Conservation (phyloP, 1,140 invertebrate genomes). For the Metaphire vulgaris region DNA sequence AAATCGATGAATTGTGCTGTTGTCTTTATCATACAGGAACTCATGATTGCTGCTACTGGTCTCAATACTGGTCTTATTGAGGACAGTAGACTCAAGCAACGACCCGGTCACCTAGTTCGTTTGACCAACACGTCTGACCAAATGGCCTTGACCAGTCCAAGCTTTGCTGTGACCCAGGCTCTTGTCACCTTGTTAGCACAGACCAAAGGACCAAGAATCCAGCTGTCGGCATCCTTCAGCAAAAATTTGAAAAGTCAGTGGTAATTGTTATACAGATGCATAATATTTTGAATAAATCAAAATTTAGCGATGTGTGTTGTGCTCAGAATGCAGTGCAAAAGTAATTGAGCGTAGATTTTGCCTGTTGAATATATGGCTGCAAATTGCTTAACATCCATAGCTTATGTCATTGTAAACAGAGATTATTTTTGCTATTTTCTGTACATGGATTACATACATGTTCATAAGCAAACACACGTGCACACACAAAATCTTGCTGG, state of each 20-base stretch:
- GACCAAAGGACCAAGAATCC: conserved; percentile 33
- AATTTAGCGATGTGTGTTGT: too few species aligned
- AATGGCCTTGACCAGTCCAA: conserved; percentile 35
- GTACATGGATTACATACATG: too few species aligned
- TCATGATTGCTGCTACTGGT: conserved; percentile 55
- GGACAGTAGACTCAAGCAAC: conserved; percentile 11
- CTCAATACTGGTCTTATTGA: conserved; percentile 34
- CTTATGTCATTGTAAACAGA: too few species aligned
- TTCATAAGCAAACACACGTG: too few species aligned
- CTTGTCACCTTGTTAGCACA: conserved; percentile 58
- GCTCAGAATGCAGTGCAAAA: too few species aligned
- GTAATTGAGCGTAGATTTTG: too few species aligned
- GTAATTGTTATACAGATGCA: conserved; percentile 1
- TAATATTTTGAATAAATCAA: too few species aligned
- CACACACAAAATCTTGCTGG: too few species aligned
- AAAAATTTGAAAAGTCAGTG: neutral
- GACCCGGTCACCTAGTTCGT: conserved; percentile 7
- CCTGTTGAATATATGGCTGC: too few species aligned
- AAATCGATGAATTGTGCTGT: too few species aligned
- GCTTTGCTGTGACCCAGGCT: conserved; percentile 60
- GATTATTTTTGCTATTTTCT: too few species aligned
- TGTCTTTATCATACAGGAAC: conserved; percentile 47
- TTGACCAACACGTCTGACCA: conserved; percentile 15
- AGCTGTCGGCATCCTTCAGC: neutral
- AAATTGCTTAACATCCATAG: too few species aligned